Evolutionary conservation across 1,140 invertebrate species (phyloP), one percentile per base, ranked within the genome.

Genomic region (Lordiphosa stackelbergi): DNA sequence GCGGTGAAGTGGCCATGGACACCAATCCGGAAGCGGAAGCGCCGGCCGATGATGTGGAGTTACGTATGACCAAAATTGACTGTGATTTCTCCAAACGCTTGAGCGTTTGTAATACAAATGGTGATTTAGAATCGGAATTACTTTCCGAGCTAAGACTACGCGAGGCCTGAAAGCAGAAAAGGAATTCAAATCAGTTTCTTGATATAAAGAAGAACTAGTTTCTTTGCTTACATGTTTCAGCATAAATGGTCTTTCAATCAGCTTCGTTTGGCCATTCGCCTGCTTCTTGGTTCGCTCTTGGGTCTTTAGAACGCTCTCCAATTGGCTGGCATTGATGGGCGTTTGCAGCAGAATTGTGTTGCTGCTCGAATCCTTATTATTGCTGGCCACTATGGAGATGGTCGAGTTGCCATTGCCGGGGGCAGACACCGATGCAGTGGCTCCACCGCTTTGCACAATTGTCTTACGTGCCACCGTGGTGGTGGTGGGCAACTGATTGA

Each of bases 41-140:
- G 42, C 13, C 52, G 37, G 31, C 11, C 34, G 61, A 5, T 8
- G 66, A 34, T 8, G 66, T 51, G 10, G 85, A 70, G 56, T 88
- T 88, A 6, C 86, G 81, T 68, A 88, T 87, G 5, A 88, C 86
- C 46, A 88, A 51, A 12, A 88, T 88, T 22, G 86, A 87, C 55
- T 87, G 86, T 0, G 86, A 87, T 64, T 88, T 88, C 58, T 88
- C 86, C 41, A 88, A 53, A 5, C 86, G 85, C 49, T 88, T 88
- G 5, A 88, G 63, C 10, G 86, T 88, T 55, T 88, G 86, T 58
- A 88, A 57, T 40, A 88, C 79, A 69, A 88, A 88, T 0, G 86
- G 86, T 0, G 85, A 87, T 57, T 88, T 85, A 59, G 60, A 68
- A 52, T 85, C 69, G 24, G 73, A 40, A 35, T 69, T 78, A 56